Evolutionary conservation across 2,113 vertebrate genomes (phyloP).

Genomic region (Pandion haliaetus): DNA sequence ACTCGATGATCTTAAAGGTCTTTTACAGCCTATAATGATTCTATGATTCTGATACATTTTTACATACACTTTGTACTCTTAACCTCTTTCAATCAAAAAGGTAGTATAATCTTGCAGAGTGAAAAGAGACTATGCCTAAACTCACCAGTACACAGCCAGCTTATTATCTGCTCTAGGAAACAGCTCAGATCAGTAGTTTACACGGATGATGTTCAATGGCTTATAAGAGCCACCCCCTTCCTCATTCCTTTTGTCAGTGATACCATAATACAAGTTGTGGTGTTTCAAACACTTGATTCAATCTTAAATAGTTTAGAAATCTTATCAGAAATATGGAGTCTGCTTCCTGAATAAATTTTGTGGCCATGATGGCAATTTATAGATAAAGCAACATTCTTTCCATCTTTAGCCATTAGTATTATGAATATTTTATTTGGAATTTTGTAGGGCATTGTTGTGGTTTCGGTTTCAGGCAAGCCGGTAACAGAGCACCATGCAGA

Average conservation of each 20-base stretch:
- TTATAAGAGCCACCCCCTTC: background rate
- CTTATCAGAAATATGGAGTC: background rate
- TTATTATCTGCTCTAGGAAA: background rate
- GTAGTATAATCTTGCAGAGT: background rate
- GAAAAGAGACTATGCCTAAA: background rate
- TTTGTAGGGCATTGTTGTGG: too few relatives aligned
- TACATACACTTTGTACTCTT: background rate
- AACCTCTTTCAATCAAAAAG: background rate
- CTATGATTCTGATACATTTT: too few relatives aligned
- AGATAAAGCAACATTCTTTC: background rate
- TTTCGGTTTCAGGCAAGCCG: too few relatives aligned
- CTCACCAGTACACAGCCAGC: background rate
- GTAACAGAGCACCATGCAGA: too few relatives aligned
- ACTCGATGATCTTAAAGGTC: too few relatives aligned
- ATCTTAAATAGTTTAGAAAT: background rate
- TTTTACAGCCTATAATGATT: too few relatives aligned
- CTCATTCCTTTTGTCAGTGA: background rate
- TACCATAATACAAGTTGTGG: background rate
- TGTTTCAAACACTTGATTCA: background rate
- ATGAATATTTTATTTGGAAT: background rate
- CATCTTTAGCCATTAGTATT: background rate
- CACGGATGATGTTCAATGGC: background rate
- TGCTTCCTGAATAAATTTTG: background rate
- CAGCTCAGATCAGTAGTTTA: background rate
- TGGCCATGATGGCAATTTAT: background rate